Base-by-base conservation (phyloP, 2,113 vertebrate genomes). In the Heloderma charlesbogerti region DNA sequence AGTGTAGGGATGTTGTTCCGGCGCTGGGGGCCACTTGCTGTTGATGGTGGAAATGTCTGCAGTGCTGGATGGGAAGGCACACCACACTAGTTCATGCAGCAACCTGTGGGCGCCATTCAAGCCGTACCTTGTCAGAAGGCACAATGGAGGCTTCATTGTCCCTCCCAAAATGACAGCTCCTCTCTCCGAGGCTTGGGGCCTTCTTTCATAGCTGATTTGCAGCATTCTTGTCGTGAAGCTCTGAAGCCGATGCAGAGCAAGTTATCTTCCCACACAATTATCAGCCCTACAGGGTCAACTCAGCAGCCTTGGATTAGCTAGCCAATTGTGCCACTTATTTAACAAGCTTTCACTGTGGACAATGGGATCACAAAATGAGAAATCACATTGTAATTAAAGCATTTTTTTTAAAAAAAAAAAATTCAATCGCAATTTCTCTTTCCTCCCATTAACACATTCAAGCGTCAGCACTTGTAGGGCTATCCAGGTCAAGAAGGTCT, bases 401-500 rank as follows among this genome's bases (percentile, higher is more conserved):
- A 22, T 63, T 69, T 83, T 83, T 82, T 83, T 31, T 1, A 13
- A 67, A 51, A 48, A 66, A 84, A 84, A 16, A 77, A n/a, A 84
- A 60, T n/a, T 79, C 81, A 57, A 63, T 60, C 25, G n/a, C 75
- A 71, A 79, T 88, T 91, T 57, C 66, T 91, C 74, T 85, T 91
- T 88, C 43, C 91, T 88, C 66, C 82, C 82, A 91, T 88, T 88
- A 89, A 79, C 88, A 85, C 82, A 86, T 92, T 74, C 75, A 5
- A 63, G 66, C 66, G 54, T 89, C 91, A 93, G n/a, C 78, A 86
- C 29, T 90, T 94, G 43, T 63, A 83, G 31, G 57, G 69, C 74
- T 69, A 31, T 86, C 88, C 88, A 81, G 91, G 87, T 89, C 91
- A 92, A 92, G 91, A 25, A 89, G 82, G 87, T 86, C 91, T 92